These are phyloP conservation scores for Rhinatrema bivittatum DNA, from an alignment of 2,797 vertebrate genomes.

Conservation along the genomic window DNA sequence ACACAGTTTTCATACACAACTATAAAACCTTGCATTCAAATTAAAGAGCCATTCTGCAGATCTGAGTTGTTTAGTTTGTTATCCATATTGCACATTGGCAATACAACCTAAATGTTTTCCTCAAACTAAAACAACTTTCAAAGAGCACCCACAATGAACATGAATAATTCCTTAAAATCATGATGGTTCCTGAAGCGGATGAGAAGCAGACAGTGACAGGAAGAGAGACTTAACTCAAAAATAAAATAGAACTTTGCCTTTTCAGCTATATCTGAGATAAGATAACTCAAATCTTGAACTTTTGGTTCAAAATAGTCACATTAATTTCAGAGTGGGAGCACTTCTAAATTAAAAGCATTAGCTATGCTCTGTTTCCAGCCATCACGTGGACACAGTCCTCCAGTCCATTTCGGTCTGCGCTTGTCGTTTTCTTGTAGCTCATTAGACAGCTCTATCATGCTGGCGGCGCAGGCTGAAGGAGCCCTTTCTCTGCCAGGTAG, in stretches of 20 bases:
- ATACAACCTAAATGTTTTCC: not conserved
- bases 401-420: conserved; percentile 14
- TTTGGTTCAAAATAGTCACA: too few species aligned
- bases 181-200: conserved; percentile 11
- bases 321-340: conserved; percentile 33
- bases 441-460: conserved; percentile 34
- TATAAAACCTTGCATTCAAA: conserved; percentile 14
- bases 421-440: conserved; percentile 2
- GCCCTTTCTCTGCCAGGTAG: conserved; percentile 75
- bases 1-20: not conserved
- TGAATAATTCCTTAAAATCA: conserved; percentile 16
- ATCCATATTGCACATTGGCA: conserved; percentile 2
- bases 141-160: conserved; percentile 8
- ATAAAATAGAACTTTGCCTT: conserved; percentile 10
- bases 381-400: conserved; percentile 1
- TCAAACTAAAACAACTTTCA: not conserved
- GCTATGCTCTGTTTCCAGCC: conserved; percentile 11
- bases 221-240: conserved; percentile 21
- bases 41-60: not conserved
- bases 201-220: conserved; percentile 1
- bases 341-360: conserved; percentile 21
- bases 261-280: conserved; percentile 14
- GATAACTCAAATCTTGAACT: too few species aligned
- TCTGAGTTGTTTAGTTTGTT: conserved; percentile 18
- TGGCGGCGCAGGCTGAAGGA: conserved; percentile 63